Evolutionary conservation across 2,797 vertebrate species (phyloP), one percentile per base, ranked within the genome.

Genomic region (Protosalanx chinensis): DNA sequence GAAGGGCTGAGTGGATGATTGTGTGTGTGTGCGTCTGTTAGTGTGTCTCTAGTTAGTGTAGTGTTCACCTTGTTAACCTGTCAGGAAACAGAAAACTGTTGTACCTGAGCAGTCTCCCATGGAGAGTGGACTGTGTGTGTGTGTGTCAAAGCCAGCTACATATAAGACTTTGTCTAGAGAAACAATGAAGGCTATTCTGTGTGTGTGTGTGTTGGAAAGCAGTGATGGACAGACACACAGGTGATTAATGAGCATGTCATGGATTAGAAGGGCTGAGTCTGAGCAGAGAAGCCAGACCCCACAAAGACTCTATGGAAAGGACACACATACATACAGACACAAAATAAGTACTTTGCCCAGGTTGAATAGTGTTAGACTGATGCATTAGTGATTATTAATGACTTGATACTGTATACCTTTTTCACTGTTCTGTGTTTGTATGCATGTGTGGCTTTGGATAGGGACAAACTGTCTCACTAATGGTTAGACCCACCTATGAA

Each of bases 381-480:
- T 77, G 82, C 86, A 88, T 87, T 88, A 90, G 59, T 66, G 49
- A 83, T 88, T 86, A 91, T 91, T 88, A 90, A 91, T 89, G 89
- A 87, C 4, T 56, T 74, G 82, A 80, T 86, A 82, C 88, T 85
- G 80, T 83, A 87, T 79, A 18, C 41, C 16, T 12, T 57, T 58
- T 29, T 69, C 15, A 35, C 30, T 71, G 35, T 20, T 41, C 29
- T 67, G 70, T 69, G 57, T 60, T 27, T 33, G 16, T 63, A 13
- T 46, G 35, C 46, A 8, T 56, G 58, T 53, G 12, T 67, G 27
- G 1, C 23, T 53, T 1, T 59, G 20, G 23, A 27, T 27, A 16
- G 23, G 27, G 58, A 27, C 58, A 60, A 23, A 51, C 64, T 16
- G 35, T 37, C 41, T 46, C 41, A 56, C 15, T 51, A 18, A 51